phyloP scores from a whole-genome alignment of 1,140 invertebrate genomes.

The Drosophila asahinai region DNA sequence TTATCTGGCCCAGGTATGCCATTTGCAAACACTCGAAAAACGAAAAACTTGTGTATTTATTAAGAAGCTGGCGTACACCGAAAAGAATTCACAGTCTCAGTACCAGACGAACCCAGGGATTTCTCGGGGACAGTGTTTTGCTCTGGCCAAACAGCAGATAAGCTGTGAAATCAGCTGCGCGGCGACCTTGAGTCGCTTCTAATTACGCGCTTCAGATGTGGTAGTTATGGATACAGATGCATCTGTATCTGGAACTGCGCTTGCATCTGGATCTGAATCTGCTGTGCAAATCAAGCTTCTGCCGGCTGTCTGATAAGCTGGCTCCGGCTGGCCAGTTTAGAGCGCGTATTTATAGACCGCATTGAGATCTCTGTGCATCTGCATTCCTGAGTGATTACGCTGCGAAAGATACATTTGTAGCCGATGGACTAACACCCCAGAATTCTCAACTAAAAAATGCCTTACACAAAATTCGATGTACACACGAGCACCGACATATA shows the following conservation, averaged over 20 bases:
- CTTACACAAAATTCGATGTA: slow-evolving; percentile 49
- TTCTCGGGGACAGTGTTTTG: slow-evolving; percentile 37
- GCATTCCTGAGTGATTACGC: slow-evolving; percentile 52
- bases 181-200: slow-evolving; percentile 38
- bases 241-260: slow-evolving; percentile 13
- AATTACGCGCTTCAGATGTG: slow-evolving; percentile 31
- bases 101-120: slow-evolving; percentile 7
- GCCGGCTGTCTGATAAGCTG: slow-evolving; percentile 29
- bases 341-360: slow-evolving; percentile 39
- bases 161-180: slow-evolving; percentile 41
- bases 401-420: slow-evolving; percentile 43
- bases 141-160: slow-evolving; percentile 29
- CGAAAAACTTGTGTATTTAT: slow-evolving; percentile 39
- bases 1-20: slow-evolving; percentile 40
- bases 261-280: not conserved
- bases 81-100: slow-evolving; percentile 34
- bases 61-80: slow-evolving; percentile 33
- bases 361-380: slow-evolving; percentile 46
- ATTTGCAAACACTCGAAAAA: slow-evolving; percentile 44
- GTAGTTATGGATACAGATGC: slow-evolving; percentile 13
- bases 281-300: slow-evolving; percentile 41
- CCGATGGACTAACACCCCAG: slow-evolving; percentile 43
- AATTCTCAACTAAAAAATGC: slow-evolving; percentile 45
- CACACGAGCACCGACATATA: slow-evolving; percentile 15
- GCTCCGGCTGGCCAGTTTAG: slow-evolving; percentile 18